phyloP scores from a whole-genome alignment of 2,797 vertebrate genomes.

The Girardinus metallicus region DNA sequence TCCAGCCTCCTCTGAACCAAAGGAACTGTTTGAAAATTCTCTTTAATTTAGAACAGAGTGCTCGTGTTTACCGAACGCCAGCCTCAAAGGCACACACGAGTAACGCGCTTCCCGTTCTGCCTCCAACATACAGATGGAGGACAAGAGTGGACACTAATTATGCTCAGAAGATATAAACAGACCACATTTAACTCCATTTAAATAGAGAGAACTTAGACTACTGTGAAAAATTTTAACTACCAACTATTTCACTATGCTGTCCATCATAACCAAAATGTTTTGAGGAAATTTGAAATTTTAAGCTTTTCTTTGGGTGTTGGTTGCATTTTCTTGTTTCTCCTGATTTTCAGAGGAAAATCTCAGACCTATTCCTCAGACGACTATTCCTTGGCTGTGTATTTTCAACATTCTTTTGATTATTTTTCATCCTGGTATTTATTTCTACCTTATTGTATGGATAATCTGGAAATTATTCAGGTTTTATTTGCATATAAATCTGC shows the following conservation, averaged over 20 bases:
- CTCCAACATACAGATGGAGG: conserved; percentile 8
- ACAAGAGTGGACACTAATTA: conserved; percentile 2
- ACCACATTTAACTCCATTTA: not conserved
- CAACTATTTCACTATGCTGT: not conserved
- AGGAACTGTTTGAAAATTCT: conserved; percentile 20
- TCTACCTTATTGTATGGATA: not conserved
- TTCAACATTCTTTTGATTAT: not conserved
- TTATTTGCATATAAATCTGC: not conserved
- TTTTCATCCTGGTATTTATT: not conserved
- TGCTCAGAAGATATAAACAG: not conserved
- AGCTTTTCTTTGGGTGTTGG: not conserved
- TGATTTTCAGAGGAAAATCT: not conserved
- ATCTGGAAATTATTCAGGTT: not conserved
- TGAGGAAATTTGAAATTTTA: not conserved
- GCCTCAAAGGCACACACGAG: conserved; percentile 6
- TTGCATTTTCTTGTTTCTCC: not conserved
- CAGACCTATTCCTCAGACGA: not conserved
- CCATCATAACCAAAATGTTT: not conserved
- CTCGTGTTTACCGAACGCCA: conserved; percentile 18
- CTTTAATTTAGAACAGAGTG: conserved; percentile 12
- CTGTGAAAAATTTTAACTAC: not conserved
- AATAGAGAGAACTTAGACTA: not conserved
- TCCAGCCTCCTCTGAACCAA: conserved; percentile 12
- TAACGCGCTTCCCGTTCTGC: conserved; percentile 5
- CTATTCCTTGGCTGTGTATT: not conserved